Base-by-base conservation (phyloP, 1,140 invertebrate species). In the Planococcus citri region DNA sequence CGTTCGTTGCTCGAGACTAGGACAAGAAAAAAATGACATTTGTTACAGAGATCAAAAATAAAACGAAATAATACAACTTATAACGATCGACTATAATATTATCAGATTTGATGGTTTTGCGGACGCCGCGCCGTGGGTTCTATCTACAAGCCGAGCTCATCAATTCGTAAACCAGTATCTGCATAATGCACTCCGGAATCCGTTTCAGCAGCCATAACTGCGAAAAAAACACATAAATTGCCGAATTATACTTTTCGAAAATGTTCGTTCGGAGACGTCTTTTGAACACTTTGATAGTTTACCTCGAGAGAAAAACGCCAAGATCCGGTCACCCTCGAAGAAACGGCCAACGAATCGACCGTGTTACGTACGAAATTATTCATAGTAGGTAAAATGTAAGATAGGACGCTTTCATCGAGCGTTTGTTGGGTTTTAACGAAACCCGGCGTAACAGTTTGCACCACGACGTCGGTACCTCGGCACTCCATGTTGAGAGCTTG, bases 71-170 rank as follows among this genome's bases (percentile, higher is more conserved):
- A n/a, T n/a, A n/a, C n/a, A n/a, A n/a, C n/a, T n/a, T n/a, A n/a
- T n/a, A n/a, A n/a, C n/a, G n/a, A n/a, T n/a, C n/a, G n/a, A n/a
- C n/a, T n/a, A n/a, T n/a, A n/a, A n/a, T n/a, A n/a, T n/a, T n/a
- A n/a, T n/a, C n/a, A n/a, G n/a, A n/a, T n/a, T n/a, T n/a, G n/a
- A n/a, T n/a, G n/a, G n/a, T n/a, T n/a, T n/a, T n/a, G n/a, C n/a
- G n/a, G n/a, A n/a, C n/a, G n/a, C n/a, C n/a, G n/a, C n/a, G n/a
- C n/a, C n/a, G n/a, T n/a, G n/a, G n/a, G n/a, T n/a, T n/a, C n/a
- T n/a, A n/a, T n/a, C n/a, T n/a, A n/a, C n/a, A n/a, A n/a, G 60
- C 60, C 22, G 60, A 64, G 20, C 25, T 64, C 60, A 64, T 64
- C 21, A 64, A 14, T 64, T 64, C 60, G 20, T 24, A 64, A 24